phyloP scores from a whole-genome alignment of 2,113 vertebrate genomes.

The Lepisosteus oculatus region DNA sequence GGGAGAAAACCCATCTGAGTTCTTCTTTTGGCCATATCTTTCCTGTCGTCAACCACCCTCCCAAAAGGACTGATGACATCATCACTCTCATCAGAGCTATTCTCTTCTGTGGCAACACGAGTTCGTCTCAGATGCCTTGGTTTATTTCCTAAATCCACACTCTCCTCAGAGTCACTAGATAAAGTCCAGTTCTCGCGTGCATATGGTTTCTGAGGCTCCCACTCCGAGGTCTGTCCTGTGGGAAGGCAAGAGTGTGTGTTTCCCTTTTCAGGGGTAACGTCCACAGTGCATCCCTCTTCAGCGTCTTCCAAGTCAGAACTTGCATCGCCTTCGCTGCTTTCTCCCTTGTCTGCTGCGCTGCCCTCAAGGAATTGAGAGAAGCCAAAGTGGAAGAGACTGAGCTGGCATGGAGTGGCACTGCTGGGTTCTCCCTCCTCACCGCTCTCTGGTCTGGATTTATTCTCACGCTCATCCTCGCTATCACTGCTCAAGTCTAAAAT shows the following conservation, averaged over 20 bases:
- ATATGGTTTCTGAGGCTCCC: conserved; percentile 7
- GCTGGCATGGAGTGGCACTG: conserved; percentile 42
- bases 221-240: conserved; percentile 3
- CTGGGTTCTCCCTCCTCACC: conserved; percentile 28
- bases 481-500: conserved; percentile 71
- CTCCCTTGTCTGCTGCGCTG: conserved; percentile 17
- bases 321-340: background rate
- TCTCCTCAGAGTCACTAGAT: conserved; percentile 51
- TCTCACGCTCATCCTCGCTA: conserved; percentile 74
- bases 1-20: background rate
- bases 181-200: conserved; percentile 24
- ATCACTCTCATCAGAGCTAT: conserved; percentile 49
- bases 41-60: conserved; percentile 19
- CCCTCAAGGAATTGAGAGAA: conserved; percentile 76
- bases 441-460: conserved; percentile 33
- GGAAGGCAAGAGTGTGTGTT: background rate
- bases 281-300: conserved; percentile 26
- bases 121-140: conserved; percentile 26
- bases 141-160: conserved; percentile 27
- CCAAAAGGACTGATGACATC: conserved; percentile 50
- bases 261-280: background rate
- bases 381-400: conserved; percentile 74
- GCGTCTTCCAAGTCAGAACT: conserved; percentile 27
- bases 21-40: conserved; percentile 23
- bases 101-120: conserved; percentile 38